Conservation (phyloP, 2,797 vertebrate species). For the Delichon dasypus region DNA sequence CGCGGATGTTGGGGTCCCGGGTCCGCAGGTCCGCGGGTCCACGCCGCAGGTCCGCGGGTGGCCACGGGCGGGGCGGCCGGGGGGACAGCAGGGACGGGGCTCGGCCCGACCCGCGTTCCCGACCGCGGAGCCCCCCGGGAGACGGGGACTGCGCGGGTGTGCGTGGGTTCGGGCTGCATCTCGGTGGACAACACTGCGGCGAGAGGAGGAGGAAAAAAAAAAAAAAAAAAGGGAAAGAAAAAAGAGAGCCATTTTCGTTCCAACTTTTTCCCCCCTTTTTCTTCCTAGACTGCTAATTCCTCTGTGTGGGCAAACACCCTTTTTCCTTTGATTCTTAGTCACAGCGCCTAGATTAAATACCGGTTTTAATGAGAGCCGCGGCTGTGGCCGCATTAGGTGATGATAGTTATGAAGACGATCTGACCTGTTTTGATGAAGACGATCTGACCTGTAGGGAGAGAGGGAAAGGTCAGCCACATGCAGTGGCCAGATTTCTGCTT, state of each 20-base stretch:
- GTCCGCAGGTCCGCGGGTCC: too few species aligned
- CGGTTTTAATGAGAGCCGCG: slow-evolving; percentile 60
- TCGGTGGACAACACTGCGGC: not conserved
- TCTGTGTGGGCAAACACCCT: slow-evolving; percentile 36
- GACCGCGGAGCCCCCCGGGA: not conserved
- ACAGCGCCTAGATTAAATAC: not conserved
- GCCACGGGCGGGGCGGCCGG: not conserved
- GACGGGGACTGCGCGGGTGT: not conserved
- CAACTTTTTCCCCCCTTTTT: not conserved
- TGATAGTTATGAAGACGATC: slow-evolving; percentile 33
- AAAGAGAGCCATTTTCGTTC: not conserved
- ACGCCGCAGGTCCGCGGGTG: not conserved
- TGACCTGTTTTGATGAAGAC: slow-evolving; percentile 79
- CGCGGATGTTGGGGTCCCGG: not conserved
- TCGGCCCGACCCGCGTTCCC: not conserved
- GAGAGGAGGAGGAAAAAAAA: too few species aligned
- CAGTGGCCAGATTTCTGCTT: slow-evolving; percentile 82
- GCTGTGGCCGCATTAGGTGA: slow-evolving; percentile 21
- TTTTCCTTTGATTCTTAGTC: slow-evolving; percentile 14
- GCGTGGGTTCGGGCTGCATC: not conserved
- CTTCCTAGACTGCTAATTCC: slow-evolving; percentile 10
- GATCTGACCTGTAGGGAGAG: slow-evolving; percentile 83
- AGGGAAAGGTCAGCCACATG: slow-evolving; percentile 87
- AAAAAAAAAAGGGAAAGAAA: too few species aligned
- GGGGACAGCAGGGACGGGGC: not conserved